These are phyloP conservation scores for Agrochola litura DNA, from an alignment of 2,888 invertebrate species.

Conservation along the genomic window DNA sequence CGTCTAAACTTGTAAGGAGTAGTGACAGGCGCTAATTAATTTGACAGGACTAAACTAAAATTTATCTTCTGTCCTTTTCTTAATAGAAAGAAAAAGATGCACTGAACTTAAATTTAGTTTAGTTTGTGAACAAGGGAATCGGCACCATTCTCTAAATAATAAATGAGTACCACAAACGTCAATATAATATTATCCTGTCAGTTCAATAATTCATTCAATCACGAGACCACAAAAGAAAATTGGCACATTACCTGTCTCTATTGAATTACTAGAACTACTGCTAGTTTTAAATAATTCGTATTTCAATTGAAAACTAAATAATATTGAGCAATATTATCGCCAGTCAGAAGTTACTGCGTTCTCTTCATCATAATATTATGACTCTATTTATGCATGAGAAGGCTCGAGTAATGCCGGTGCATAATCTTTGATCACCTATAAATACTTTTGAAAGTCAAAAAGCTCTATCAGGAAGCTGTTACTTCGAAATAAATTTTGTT, in stretches of 20 bases:
- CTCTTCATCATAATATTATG: slow-evolving; percentile 43
- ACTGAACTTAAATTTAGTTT: too few relatives aligned
- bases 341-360: slow-evolving; percentile 34
- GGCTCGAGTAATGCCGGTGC: slow-evolving; percentile 39
- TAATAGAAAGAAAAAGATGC: too few relatives aligned
- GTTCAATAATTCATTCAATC: slow-evolving; percentile 44
- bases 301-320: slow-evolving; percentile 55
- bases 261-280: slow-evolving; percentile 36
- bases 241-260: slow-evolving; percentile 46
- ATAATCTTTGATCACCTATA: slow-evolving; percentile 27
- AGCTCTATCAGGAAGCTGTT: slow-evolving; percentile 12
- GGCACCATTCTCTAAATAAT: slow-evolving; percentile 11
- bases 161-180: slow-evolving; percentile 5
- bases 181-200: slow-evolving; percentile 31
- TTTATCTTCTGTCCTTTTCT: too few relatives aligned
- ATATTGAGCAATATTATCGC: slow-evolving; percentile 47
- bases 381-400: slow-evolving; percentile 39
- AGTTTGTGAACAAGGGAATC: too few relatives aligned
- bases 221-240: slow-evolving; percentile 38
- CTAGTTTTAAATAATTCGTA: slow-evolving; percentile 61
- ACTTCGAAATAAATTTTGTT: slow-evolving; percentile 18
- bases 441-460: slow-evolving; percentile 30
- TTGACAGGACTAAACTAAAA: too few relatives aligned
- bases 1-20: too few relatives aligned
- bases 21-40: too few relatives aligned